Conservation (phyloP, 2,797 vertebrate genomes). For the Poecilia gillii region DNA sequence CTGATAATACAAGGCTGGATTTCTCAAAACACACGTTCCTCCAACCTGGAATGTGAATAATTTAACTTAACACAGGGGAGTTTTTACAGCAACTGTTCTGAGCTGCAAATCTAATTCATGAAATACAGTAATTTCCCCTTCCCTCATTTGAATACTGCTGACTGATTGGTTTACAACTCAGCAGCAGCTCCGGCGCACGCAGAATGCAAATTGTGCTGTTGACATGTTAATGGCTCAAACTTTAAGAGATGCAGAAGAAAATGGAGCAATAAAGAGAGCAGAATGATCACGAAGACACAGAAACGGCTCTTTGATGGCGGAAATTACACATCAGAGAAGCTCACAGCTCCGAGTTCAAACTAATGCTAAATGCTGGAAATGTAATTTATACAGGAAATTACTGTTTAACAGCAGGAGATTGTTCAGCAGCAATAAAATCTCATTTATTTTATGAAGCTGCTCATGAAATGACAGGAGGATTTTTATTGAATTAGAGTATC, state of each 20-base stretch:
- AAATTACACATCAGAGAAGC: slow-evolving; percentile 18
- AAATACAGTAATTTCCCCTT: slow-evolving; percentile 35
- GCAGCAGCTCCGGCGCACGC: slow-evolving; percentile 37
- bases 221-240: slow-evolving; percentile 48
- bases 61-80: slow-evolving; percentile 36
- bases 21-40: slow-evolving; percentile 43
- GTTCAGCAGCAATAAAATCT: slow-evolving; percentile 11
- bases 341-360: slow-evolving; percentile 9
- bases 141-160: slow-evolving; percentile 44
- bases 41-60: slow-evolving; percentile 41
- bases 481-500: not conserved
- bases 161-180: slow-evolving; percentile 61
- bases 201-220: slow-evolving; percentile 51
- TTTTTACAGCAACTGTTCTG: slow-evolving; percentile 53
- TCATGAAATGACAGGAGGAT: not conserved
- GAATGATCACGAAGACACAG: slow-evolving; percentile 43
- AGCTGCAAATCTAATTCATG: slow-evolving; percentile 59
- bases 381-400: slow-evolving; percentile 23
- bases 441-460: not conserved
- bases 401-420: slow-evolving; percentile 14
- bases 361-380: slow-evolving; percentile 2
- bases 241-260: slow-evolving; percentile 41
- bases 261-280: slow-evolving; percentile 48
- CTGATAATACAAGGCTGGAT: slow-evolving; percentile 39
- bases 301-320: slow-evolving; percentile 23